phyloP scores from a whole-genome alignment of 2,888 invertebrate species.

The Drosophila kokeensis region DNA sequence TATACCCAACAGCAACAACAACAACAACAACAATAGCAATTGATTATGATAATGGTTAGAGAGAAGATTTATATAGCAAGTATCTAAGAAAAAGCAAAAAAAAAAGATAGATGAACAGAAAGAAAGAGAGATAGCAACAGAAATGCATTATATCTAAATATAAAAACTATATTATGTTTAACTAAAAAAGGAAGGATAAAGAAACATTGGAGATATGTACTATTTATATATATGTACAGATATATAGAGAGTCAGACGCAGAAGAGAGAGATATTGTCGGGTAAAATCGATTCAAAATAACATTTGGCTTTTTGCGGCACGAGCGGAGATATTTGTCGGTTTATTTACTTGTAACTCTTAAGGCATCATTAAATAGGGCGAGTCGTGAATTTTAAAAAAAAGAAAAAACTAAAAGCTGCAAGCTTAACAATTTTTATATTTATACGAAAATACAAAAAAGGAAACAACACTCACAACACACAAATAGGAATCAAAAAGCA shows the following conservation, averaged over 20 bases:
- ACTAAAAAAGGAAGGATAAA: constrained; percentile 50
- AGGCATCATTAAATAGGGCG: constrained; percentile 53
- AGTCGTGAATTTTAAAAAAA: constrained; percentile 56
- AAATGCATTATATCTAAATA: constrained; percentile 71
- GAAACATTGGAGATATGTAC: constrained; percentile 44
- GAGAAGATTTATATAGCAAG: constrained; percentile 50
- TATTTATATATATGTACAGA: constrained; percentile 67
- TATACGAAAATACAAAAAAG: constrained; percentile 52
- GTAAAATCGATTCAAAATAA: constrained; percentile 32
- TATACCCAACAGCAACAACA: constrained; percentile 10
- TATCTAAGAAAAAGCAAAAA: constrained; percentile 48
- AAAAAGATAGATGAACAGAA: constrained; percentile 23
- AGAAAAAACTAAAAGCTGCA: constrained; percentile 62
- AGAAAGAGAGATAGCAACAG: constrained; percentile 51
- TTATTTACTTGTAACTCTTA: constrained; percentile 53
- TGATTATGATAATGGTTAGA: constrained; percentile 55
- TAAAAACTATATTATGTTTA: constrained; percentile 71
- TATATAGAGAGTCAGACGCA: constrained; percentile 8
- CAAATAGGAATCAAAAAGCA: constrained; percentile 13
- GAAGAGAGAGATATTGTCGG: constrained; percentile 49
- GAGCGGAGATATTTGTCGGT: constrained; percentile 20
- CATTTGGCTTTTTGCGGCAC: constrained; percentile 44
- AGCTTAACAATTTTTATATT: constrained; percentile 71
- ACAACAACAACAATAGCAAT: constrained; percentile 50
- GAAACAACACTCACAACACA: neutral